Evolutionary conservation across 2,888 invertebrate genomes (phyloP).

Genomic region (Deilephila porcellus): DNA sequence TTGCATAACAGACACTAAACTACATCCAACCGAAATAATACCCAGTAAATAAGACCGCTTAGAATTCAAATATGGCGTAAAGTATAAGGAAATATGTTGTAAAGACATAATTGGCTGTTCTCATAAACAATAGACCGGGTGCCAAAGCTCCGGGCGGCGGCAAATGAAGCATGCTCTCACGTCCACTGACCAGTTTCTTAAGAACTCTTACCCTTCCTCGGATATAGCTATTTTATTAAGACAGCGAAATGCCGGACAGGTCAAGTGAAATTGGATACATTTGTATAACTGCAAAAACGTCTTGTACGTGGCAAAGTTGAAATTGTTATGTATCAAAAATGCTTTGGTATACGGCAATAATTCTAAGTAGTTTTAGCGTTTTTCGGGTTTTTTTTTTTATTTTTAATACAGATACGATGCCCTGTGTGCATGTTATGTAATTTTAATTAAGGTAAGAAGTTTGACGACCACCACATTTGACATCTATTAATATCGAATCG

Average conservation of each 20-base stretch:
- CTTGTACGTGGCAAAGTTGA: slow-evolving; percentile 64
- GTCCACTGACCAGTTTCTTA: slow-evolving; percentile 57
- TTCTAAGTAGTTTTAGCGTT: background rate
- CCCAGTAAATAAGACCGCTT: background rate
- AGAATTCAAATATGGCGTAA: slow-evolving; percentile 46
- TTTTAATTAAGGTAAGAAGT: no score
- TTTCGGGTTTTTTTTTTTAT: no score
- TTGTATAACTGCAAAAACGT: slow-evolving; percentile 64
- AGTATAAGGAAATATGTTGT: slow-evolving; percentile 66
- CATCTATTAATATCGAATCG: no score
- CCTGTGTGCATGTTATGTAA: no score
- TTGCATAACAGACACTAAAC: background rate
- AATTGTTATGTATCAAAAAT: slow-evolving; percentile 65
- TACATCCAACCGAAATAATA: slow-evolving; percentile 2
- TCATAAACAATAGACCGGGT: slow-evolving; percentile 74
- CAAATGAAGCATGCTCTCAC: slow-evolving; percentile 79
- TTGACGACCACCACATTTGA: no score
- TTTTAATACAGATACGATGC: no score
- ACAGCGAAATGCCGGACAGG: slow-evolving; percentile 38
- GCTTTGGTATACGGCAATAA: slow-evolving; percentile 43
- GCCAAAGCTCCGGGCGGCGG: slow-evolving; percentile 68
- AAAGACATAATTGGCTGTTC: slow-evolving; percentile 77
- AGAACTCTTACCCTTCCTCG: slow-evolving; percentile 45
- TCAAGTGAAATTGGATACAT: slow-evolving; percentile 49
- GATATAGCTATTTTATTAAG: slow-evolving; percentile 29